phyloP scores from a whole-genome alignment of 2,797 vertebrate genomes.

The Rhynchotus rufescens region DNA sequence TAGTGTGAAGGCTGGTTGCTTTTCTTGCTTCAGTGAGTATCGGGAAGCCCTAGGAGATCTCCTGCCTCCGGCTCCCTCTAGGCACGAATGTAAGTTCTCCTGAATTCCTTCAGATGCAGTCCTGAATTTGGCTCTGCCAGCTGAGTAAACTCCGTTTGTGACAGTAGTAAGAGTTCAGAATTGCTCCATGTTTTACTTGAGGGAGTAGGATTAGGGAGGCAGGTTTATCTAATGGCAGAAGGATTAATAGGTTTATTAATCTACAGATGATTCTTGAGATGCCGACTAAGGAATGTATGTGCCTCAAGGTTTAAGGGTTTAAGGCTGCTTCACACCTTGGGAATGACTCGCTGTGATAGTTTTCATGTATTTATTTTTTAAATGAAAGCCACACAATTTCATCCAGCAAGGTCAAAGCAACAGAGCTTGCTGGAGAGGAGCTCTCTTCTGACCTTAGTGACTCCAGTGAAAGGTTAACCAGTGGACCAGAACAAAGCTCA shows the following conservation, averaged over 20 bases:
- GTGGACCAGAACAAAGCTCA: neutral
- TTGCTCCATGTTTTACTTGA: neutral
- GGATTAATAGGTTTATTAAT: neutral
- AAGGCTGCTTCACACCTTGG: neutral
- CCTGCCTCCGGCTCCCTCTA: neutral
- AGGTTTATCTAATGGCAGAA: neutral
- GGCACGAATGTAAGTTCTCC: neutral
- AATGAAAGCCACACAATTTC: constrained; percentile 1
- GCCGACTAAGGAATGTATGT: neutral
- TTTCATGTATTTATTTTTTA: constrained; percentile 35
- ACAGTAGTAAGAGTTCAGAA: neutral
- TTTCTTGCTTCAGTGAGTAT: neutral
- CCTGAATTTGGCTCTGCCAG: neutral
- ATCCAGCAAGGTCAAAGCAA: neutral
- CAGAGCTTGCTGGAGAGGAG: neutral
- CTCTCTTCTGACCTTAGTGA: neutral
- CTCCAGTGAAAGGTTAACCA: neutral
- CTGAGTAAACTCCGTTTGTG: neutral
- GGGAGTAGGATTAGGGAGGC: neutral
- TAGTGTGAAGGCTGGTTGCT: neutral
- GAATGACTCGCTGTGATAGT: neutral
- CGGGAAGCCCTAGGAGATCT: neutral
- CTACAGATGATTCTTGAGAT: neutral
- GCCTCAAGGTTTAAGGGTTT: neutral
- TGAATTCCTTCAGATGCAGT: neutral